Conservation (phyloP, 2,888 invertebrate species). For the Macrosoma leucophasiata region DNA sequence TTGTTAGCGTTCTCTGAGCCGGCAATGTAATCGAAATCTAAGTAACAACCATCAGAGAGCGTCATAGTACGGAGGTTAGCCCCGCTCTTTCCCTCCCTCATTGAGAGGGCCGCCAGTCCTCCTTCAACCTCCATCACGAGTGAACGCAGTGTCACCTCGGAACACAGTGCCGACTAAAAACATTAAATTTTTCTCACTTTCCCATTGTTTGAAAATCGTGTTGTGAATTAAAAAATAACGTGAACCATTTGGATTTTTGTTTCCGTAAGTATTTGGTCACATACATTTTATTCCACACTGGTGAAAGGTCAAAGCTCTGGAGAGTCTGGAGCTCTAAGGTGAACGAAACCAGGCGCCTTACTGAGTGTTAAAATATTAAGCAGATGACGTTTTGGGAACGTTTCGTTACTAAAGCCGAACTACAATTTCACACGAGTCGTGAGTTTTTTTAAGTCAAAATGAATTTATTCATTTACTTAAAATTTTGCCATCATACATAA, state of each 20-base stretch:
- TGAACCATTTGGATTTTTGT: conserved; percentile 55
- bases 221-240: conserved; percentile 43
- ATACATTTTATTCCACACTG: conserved; percentile 25
- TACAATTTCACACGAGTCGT: too few relatives aligned
- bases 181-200: conserved; percentile 45
- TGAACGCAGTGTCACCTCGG: conserved; percentile 38
- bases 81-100: conserved; percentile 53
- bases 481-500: too few relatives aligned
- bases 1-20: too few relatives aligned
- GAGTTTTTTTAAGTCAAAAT: too few relatives aligned
- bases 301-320: conserved; percentile 43
- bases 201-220: conserved; percentile 61
- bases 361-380: too few relatives aligned
- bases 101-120: conserved; percentile 60
- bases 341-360: conserved; percentile 41
- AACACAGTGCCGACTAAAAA: conserved; percentile 39
- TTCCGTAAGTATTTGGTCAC: conserved; percentile 49
- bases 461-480: too few relatives aligned
- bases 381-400: too few relatives aligned
- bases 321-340: conserved; percentile 39
- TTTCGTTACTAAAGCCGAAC: too few relatives aligned
- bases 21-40: conserved; percentile 44
- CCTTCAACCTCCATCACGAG: conserved; percentile 37
- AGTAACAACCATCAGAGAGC: conserved; percentile 38
- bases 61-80: conserved; percentile 39